A percentile compares a stretch with the other conserved stretches of the same genome.
Evolutionary conservation across 2,113 vertebrate genomes (phyloP).

Genomic region (Burhinus bistriatus): DNA sequence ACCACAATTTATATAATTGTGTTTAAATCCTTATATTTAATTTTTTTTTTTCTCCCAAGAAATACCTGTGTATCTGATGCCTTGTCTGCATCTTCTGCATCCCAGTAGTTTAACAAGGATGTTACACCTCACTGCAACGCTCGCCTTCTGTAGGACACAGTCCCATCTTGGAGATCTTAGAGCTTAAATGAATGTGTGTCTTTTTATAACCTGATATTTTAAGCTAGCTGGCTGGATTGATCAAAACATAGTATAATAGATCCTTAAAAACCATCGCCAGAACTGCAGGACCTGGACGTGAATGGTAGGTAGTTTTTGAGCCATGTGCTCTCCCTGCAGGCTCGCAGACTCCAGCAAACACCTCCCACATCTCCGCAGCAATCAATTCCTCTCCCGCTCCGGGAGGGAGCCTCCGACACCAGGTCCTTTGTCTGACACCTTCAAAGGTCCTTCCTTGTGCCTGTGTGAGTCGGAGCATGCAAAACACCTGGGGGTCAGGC

Average conservation of each 20-base stretch:
- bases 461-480: not conserved
- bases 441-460: not conserved
- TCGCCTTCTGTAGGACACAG: not conserved
- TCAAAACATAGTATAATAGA: accelerated
- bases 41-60: not conserved
- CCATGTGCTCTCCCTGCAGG: not conserved
- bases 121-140: not conserved
- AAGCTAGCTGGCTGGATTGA: not conserved
- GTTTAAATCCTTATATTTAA: not conserved
- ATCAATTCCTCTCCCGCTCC: not conserved
- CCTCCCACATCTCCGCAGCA: not conserved
- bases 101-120: not conserved
- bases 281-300: not conserved
- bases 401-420: not conserved
- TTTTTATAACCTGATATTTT: not conserved
- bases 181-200: not conserved
- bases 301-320: not conserved
- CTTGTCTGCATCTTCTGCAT: not conserved
- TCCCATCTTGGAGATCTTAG: not conserved
- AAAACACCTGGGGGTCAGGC: not conserved
- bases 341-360: not conserved
- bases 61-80: not conserved
- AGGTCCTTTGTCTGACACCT: not conserved
- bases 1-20: not conserved
- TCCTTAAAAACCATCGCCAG: not conserved